Conservation (phyloP, 2,797 vertebrate species). For the Botia kubotai region DNA sequence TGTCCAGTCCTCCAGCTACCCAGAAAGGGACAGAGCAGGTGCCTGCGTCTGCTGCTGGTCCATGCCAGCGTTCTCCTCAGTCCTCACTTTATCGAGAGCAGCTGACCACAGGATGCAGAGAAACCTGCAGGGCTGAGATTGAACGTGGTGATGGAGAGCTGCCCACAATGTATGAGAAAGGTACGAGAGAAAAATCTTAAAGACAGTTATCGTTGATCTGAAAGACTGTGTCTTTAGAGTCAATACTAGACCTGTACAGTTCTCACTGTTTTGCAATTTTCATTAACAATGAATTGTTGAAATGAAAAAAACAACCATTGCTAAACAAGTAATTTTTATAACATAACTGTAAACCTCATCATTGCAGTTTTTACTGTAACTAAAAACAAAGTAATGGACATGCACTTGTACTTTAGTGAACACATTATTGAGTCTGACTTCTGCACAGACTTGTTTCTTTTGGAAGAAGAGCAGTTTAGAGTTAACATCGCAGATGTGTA, state of each 20-base stretch:
- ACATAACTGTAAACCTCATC: too few relatives aligned
- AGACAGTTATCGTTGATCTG: background rate
- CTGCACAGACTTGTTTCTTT: too few relatives aligned
- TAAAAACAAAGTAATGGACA: too few relatives aligned
- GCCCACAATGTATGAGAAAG: constrained; percentile 29
- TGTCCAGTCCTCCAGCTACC: constrained; percentile 59
- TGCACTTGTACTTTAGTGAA: too few relatives aligned
- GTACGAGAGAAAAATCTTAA: background rate
- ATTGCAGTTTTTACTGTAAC: too few relatives aligned
- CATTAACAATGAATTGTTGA: too few relatives aligned
- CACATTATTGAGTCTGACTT: too few relatives aligned
- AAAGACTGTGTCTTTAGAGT: constrained; percentile 25
- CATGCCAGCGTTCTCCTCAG: constrained; percentile 31
- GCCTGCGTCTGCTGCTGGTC: constrained; percentile 45
- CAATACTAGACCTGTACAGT: background rate
- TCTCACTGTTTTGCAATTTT: too few relatives aligned
- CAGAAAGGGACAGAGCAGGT: constrained; percentile 50
- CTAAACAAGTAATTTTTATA: too few relatives aligned
- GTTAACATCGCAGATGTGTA: too few relatives aligned
- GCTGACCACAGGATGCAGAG: constrained; percentile 40
- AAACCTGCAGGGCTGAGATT: constrained; percentile 33
- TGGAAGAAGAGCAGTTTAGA: too few relatives aligned
- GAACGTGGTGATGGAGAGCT: constrained; percentile 18
- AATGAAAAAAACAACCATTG: too few relatives aligned
- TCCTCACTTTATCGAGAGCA: constrained; percentile 56